Base-by-base conservation (phyloP, 2,113 vertebrate species). In the Phyllostomus hastatus region DNA sequence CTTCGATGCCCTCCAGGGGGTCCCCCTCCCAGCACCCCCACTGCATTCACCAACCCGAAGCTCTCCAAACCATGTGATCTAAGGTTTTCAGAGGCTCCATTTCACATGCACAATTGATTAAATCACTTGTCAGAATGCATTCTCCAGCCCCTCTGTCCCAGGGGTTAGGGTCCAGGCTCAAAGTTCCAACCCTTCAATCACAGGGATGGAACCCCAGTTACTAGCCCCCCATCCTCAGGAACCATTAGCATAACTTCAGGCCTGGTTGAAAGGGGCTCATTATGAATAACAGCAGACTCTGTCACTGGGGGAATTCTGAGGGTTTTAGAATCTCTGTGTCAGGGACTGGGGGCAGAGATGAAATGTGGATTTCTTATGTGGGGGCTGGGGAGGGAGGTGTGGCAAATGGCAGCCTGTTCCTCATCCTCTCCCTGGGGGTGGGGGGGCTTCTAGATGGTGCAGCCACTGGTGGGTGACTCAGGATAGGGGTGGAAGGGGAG, bases 401-500 rank as follows among this genome's bases (percentile, higher is more conserved):
- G 57, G 19, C 59, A 67, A 46, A 17, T 1, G 20, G 70, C 73
- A 28, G 20, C 43, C 33, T 87, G 26, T 75, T 75, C 9, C 15
- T 19, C 3, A n/a, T 33, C 20, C 22, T 59, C 31, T 81, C 35
- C 61, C 76, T 52, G 82, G 28, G 0, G 24, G 11, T 52, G 82
- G 28, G 0, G 24, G 11, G 70, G 46, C 50, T 70, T 80, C 72
- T 15, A 57, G 41, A 2, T 0, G 8, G 59, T 19, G 2, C 1
- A 4, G 33, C 31, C 50, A 57, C 70, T 12, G 10, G 43, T 7
- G n/a, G 66, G 59, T 66, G 46, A 38, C n/a, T 22, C 33, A 19
- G 57, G 70, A 79, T 4, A 10, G 0, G 0, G 35, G 2, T 5
- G 11, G 46, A 22, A 76, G 38, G 46, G 22, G 28, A 64, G 33